Evolutionary conservation across 2,888 invertebrate species (phyloP).

Genomic region (Tipula lateralis): DNA sequence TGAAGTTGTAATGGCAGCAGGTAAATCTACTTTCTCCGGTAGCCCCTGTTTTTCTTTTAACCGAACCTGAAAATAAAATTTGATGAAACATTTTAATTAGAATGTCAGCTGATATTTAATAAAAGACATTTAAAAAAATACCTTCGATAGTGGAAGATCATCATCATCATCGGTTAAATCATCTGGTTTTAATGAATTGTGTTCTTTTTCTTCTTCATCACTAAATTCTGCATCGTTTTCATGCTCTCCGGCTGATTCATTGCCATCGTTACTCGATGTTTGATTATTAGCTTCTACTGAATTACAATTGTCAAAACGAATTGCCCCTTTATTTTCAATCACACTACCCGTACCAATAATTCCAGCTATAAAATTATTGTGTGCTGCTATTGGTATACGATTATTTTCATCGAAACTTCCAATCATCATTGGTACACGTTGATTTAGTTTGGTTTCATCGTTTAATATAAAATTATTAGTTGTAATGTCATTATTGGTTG

Average conservation of each 20-base stretch:
- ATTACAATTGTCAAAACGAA: neutral
- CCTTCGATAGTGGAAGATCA: constrained; percentile 73
- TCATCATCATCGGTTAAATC: constrained; percentile 54
- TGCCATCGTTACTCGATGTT: constrained; percentile 52
- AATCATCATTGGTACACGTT: constrained; percentile 28
- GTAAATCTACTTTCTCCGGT: constrained; percentile 47
- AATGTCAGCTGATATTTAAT: neutral
- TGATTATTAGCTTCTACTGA: neutral
- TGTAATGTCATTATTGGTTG: constrained; percentile 35
- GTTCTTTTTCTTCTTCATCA: constrained; percentile 57
- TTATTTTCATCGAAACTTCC: constrained; percentile 31
- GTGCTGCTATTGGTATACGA: constrained; percentile 14
- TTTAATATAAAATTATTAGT: constrained; percentile 26
- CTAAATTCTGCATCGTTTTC: constrained; percentile 33
- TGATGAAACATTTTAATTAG: neutral
- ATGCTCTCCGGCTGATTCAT: constrained; percentile 51
- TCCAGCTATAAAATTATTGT: neutral
- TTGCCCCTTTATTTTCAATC: neutral
- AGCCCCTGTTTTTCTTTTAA: constrained; percentile 47
- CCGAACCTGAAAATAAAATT: constrained; percentile 44
- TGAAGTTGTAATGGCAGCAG: constrained; percentile 45
- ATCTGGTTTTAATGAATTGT: constrained; percentile 41
- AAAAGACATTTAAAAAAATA: constrained; percentile 42
- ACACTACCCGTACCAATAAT: neutral
- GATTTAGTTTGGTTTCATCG: neutral